A percentile compares a stretch with the other conserved stretches of the same genome.
phyloP scores from a whole-genome alignment of 2,797 vertebrate genomes.

The Megaceryle alcyon region DNA sequence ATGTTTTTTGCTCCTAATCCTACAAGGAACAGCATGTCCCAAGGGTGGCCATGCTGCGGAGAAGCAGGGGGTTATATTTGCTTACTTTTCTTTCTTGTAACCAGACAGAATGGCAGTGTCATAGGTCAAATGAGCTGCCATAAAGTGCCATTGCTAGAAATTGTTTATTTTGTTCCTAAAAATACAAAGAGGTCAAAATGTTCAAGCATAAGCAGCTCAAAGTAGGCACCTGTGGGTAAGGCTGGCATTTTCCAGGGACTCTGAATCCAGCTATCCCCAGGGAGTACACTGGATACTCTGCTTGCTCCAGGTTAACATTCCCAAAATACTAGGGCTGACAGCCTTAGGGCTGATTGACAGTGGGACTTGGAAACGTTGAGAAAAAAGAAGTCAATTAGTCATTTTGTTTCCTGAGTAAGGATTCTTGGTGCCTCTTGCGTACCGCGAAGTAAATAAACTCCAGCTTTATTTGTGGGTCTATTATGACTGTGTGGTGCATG shows the following conservation, averaged over 20 bases:
- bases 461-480: not conserved
- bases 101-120: not conserved
- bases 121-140: not conserved
- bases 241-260: not conserved
- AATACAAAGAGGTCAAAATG: not conserved
- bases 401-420: not conserved
- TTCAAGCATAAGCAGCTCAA: not conserved
- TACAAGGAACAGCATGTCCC: not conserved
- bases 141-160: not conserved
- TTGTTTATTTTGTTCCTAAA: conserved; percentile 65
- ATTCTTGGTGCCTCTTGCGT: not conserved
- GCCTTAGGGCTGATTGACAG: not conserved
- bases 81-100: conserved; percentile 30
- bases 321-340: not conserved
- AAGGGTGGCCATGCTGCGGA: not conserved
- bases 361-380: not conserved
- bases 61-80: not conserved
- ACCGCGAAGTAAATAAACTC: not conserved
- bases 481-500: not conserved
- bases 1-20: not conserved
- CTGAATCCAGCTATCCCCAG: not conserved
- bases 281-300: not conserved
- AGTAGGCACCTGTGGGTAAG: not conserved
- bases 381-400: not conserved
- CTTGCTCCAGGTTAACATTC: not conserved